These are phyloP conservation scores for Tyrannus savana DNA, from an alignment of 2,113 vertebrate species.

Conservation along the genomic window DNA sequence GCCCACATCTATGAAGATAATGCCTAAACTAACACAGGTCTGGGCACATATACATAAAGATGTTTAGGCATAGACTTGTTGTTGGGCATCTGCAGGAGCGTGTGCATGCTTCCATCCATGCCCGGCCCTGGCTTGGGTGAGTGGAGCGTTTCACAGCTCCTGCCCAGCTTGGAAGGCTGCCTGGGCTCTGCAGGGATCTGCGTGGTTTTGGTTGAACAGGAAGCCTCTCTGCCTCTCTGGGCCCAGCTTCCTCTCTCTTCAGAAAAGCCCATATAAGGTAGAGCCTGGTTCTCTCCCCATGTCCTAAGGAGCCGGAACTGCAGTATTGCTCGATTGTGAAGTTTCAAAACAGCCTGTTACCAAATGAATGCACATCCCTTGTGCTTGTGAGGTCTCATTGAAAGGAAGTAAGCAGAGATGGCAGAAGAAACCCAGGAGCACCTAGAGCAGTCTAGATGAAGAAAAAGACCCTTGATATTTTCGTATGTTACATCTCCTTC, in stretches of 20 bases:
- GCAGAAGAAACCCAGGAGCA: not conserved
- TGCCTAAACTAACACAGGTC: not conserved
- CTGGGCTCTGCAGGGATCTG: not conserved
- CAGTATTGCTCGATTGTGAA: not conserved
- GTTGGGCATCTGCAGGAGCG: not conserved
- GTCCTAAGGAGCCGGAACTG: constrained; percentile 14
- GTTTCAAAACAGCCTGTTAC: constrained; percentile 28
- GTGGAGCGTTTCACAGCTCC: not conserved
- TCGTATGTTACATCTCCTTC: not conserved
- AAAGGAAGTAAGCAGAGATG: not conserved
- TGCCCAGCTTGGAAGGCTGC: not conserved
- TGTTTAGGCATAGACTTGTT: not conserved
- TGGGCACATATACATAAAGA: not conserved
- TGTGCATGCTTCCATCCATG: not conserved
- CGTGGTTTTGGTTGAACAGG: constrained; percentile 63
- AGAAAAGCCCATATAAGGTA: constrained; percentile 76
- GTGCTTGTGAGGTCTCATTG: not conserved
- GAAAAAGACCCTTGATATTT: not conserved
- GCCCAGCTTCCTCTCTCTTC: constrained; percentile 67
- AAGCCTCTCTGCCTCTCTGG: constrained; percentile 42
- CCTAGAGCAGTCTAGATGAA: not conserved
- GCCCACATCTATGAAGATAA: not conserved
- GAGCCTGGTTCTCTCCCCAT: constrained; percentile 6
- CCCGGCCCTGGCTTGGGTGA: not conserved
- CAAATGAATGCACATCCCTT: not conserved